These are phyloP conservation scores for Drosophila putrida DNA, from an alignment of 2,888 invertebrate species.

Conservation along the genomic window DNA sequence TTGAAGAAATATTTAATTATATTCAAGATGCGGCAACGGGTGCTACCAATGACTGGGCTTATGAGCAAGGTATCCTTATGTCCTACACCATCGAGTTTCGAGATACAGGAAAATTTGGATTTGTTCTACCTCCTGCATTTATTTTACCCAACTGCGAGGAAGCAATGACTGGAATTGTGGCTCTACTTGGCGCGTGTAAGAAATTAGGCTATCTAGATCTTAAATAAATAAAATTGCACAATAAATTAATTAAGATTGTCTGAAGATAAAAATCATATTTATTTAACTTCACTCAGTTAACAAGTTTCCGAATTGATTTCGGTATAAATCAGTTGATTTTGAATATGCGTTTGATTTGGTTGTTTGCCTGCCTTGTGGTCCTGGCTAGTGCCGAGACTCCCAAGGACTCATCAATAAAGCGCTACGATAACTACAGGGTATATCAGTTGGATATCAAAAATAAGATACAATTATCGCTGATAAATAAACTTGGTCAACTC, in stretches of 20 bases:
- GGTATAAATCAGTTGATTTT: constrained; percentile 32
- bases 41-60: constrained; percentile 86
- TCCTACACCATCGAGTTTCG: constrained; percentile 86
- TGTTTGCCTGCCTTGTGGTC: constrained; percentile 59
- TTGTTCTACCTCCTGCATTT: constrained; percentile 87
- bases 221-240: not conserved
- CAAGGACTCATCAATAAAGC: constrained; percentile 60
- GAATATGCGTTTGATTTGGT: constrained; percentile 62
- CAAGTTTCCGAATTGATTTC: not conserved
- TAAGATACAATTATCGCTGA: too few species aligned
- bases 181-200: constrained; percentile 1
- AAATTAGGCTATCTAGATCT: too few species aligned
- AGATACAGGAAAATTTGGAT: constrained; percentile 89
- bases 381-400: constrained; percentile 52
- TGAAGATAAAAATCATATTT: too few species aligned
- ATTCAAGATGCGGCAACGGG: constrained; percentile 83
- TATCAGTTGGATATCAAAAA: constrained; percentile 83
- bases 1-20: not conserved
- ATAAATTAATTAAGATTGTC: too few species aligned
- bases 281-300: too few species aligned
- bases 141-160: too few species aligned
- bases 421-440: constrained; percentile 83
- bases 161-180: constrained; percentile 83
- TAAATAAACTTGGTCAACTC: too few species aligned
- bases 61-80: constrained; percentile 86